Evolutionary conservation across 2,113 vertebrate species (phyloP), one percentile per base, ranked within the genome.

Genomic region (Cacatua alba): DNA sequence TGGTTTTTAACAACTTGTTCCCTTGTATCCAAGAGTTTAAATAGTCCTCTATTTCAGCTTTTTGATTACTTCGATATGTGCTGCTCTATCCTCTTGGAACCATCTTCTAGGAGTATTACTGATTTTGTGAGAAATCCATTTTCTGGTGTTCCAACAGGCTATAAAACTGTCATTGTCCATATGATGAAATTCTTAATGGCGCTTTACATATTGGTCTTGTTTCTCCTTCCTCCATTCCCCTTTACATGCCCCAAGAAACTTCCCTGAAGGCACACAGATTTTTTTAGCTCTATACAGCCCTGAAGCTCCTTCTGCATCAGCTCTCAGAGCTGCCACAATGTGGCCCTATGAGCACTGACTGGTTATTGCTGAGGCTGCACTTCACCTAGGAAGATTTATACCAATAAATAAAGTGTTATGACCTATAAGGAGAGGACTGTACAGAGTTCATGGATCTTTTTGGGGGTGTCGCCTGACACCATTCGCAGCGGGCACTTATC

Each of bases 71-170:
- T 55, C 90, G 71, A 85, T 72, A 75, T 53, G n/a, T 92, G 85
- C 81, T 52, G 65, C 41, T 79, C 31, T 49, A 3, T 86, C 70
- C 24, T 88, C 86, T 87, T 96, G 74, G 64, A 96, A 91, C 24
- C 53, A 60, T 74, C 88, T 96, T 87, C 87, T 52, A 69, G 29
- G 46, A 93, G 71, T 69, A 67, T 92, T 88, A 94, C 41, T 74
- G 88, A 96, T 96, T 96, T 97, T 94, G 83, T 48, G 53, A 92
- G 95, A 90, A 93, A 88, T 65, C 75, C 46, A 89, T 88, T 97
- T 77, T 82, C 60, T 91, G 57, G 17, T 75, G 96, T 97, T 97
- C 86, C 52, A 92, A 78, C 88, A 91, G 75, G 62, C 90, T 94
- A 64, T 91, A 94, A 97, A 95, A 92, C 74, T 95, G 78, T 95